Conservation (phyloP, 2,888 invertebrate genomes). For the Drosophila melanosoma region DNA sequence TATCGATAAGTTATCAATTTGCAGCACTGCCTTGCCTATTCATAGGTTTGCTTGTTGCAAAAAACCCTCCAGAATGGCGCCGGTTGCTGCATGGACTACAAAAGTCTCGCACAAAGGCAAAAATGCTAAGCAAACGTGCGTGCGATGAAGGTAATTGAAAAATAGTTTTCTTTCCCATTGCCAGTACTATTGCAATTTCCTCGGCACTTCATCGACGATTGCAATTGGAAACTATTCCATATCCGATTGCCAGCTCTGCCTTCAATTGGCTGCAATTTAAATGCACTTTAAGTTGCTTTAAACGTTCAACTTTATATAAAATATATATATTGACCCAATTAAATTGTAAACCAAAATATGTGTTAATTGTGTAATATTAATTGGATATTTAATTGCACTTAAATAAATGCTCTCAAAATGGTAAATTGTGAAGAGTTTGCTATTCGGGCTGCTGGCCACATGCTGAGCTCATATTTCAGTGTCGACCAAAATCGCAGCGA, state of each 20-base stretch:
- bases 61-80: slow-evolving; percentile 21
- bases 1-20: not conserved
- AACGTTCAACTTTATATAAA: slow-evolving; percentile 31
- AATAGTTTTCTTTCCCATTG: slow-evolving; percentile 71
- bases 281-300: slow-evolving; percentile 28
- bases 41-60: not conserved
- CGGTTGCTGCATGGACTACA: slow-evolving; percentile 7
- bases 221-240: slow-evolving; percentile 49
- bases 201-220: slow-evolving; percentile 25
- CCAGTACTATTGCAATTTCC: slow-evolving; percentile 30
- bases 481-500: slow-evolving; percentile 59
- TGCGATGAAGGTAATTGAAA: slow-evolving; percentile 78
- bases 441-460: slow-evolving; percentile 31
- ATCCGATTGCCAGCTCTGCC: slow-evolving; percentile 30
- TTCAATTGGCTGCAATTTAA: slow-evolving; percentile 43
- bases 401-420: slow-evolving; percentile 7
- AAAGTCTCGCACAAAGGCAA: slow-evolving; percentile 56
- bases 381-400: not conserved
- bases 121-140: slow-evolving; percentile 78
- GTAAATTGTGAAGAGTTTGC: not conserved
- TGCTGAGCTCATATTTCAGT: slow-evolving; percentile 67
- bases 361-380: not conserved
- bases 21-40: not conserved
- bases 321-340: slow-evolving; percentile 23
- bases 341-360: not conserved